Evolutionary conservation across 2,113 vertebrate genomes (phyloP).

Genomic region (Myotis davidii): DNA sequence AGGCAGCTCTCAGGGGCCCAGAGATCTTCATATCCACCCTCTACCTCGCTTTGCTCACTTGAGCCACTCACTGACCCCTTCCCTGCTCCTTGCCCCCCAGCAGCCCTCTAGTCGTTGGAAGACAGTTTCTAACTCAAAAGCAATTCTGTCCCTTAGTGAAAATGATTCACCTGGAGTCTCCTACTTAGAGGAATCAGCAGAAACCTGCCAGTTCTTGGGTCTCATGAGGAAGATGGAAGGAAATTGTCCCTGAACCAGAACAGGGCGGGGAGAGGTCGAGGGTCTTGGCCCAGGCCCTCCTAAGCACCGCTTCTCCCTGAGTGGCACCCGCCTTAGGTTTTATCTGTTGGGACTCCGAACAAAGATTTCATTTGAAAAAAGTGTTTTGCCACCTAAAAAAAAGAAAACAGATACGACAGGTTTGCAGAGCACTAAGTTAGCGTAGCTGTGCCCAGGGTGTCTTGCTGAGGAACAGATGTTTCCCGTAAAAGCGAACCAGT

Average conservation of each 20-base stretch:
- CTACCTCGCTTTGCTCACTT: background rate
- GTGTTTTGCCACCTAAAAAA: background rate
- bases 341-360: background rate
- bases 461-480: background rate
- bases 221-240: background rate
- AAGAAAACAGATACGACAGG: fast-evolving
- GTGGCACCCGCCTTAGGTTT: background rate
- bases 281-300: background rate
- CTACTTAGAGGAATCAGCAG: background rate
- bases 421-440: background rate
- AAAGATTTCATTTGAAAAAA: background rate
- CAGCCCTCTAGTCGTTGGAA: background rate
- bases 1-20: background rate
- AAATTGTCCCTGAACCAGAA: background rate
- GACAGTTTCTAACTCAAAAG: background rate
- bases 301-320: fast-evolving
- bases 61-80: background rate
- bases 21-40: background rate
- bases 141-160: background rate
- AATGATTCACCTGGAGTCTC: background rate
- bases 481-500: background rate
- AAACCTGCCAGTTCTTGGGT: background rate
- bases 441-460: fast-evolving
- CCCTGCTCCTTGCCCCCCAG: background rate
- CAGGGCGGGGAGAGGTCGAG: fast-evolving